A percentile compares a stretch with the other conserved stretches of the same genome.
Evolutionary conservation across 2,888 invertebrate genomes (phyloP).

Genomic region (Dryadula phaetusa): DNA sequence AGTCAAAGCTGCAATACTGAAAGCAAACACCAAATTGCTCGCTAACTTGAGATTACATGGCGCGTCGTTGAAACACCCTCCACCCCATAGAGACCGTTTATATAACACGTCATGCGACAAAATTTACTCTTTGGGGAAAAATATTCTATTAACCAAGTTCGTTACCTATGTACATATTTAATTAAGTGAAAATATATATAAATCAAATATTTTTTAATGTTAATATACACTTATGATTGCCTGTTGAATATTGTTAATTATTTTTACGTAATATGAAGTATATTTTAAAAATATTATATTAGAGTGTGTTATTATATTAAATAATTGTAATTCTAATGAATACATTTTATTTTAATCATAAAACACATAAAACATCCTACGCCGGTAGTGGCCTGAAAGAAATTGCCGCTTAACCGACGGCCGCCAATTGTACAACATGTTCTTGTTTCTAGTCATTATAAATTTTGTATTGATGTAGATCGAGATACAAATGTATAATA

Average conservation of each 20-base stretch:
- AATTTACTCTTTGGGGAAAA: neutral
- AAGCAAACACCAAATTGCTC: constrained; percentile 78
- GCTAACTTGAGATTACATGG: constrained; percentile 74
- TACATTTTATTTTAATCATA: no score
- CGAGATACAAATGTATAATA: no score
- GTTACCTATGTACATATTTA: neutral
- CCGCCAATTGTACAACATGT: no score
- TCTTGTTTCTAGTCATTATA: no score
- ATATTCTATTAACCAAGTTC: neutral
- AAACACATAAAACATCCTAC: no score
- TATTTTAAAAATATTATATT: no score
- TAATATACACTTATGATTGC: neutral
- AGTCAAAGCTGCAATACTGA: constrained; percentile 63
- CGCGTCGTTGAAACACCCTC: constrained; percentile 55
- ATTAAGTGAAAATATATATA: neutral
- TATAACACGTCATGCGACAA: constrained; percentile 20
- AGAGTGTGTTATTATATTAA: no score
- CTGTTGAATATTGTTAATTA: neutral
- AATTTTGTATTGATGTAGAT: no score
- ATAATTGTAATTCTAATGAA: no score
- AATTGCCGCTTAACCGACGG: no score
- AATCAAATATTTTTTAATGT: neutral
- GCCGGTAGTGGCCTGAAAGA: no score
- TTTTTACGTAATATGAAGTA: no score
- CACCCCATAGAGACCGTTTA: constrained; percentile 38